phyloP scores from a whole-genome alignment of 2,113 vertebrate genomes.

The Phainopepla nitens region DNA sequence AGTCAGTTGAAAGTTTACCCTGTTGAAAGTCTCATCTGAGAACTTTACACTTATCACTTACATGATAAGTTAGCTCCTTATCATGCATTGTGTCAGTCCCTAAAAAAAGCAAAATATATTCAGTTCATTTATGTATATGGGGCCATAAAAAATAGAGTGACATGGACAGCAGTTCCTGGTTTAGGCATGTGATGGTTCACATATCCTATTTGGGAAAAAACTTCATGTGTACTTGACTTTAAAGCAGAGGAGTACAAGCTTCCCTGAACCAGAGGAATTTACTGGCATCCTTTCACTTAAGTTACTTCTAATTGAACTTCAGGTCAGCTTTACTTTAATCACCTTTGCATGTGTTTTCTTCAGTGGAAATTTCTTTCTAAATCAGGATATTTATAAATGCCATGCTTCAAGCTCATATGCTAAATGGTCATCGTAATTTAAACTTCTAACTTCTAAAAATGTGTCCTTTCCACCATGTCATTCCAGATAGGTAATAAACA shows the following conservation, averaged over 20 bases:
- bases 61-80: neutral
- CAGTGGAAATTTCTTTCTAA: neutral
- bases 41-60: neutral
- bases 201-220: neutral
- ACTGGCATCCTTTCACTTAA: neutral
- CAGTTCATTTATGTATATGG: neutral
- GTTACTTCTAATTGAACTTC: neutral
- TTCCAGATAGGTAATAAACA: neutral
- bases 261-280: neutral
- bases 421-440: neutral
- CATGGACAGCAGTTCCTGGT: neutral
- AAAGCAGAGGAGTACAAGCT: neutral
- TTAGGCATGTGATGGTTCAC: neutral
- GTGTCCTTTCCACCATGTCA: neutral
- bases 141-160: rapidly evolving
- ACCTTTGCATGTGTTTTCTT: neutral
- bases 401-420: neutral
- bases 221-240: neutral
- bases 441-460: neutral
- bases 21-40: neutral
- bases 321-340: neutral
- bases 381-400: neutral
- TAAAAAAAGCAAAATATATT: neutral
- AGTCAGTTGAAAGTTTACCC: neutral
- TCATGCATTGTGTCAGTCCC: neutral